Conservation (phyloP, 2,888 invertebrate genomes). For the Copidosoma aretas region DNA sequence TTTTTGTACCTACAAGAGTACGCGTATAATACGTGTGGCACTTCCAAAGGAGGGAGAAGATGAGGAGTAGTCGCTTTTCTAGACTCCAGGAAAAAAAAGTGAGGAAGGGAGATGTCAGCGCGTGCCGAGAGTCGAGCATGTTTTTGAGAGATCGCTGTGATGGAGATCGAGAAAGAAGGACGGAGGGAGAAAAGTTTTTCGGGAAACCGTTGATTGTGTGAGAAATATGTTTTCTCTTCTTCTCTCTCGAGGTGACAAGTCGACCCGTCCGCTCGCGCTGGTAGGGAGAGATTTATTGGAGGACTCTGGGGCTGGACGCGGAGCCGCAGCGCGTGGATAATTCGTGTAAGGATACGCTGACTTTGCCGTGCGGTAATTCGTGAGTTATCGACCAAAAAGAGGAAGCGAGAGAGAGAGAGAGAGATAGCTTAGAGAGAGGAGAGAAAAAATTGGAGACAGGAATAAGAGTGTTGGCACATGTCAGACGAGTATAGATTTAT, state of each 20-base stretch:
- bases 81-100: neutral
- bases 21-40: neutral
- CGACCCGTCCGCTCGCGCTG: slow-evolving; percentile 20
- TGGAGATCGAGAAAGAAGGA: slow-evolving; percentile 21
- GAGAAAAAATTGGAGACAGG: neutral
- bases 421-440: neutral
- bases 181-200: slow-evolving; percentile 30
- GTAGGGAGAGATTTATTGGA: slow-evolving; percentile 30
- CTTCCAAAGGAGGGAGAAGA: slow-evolving; percentile 7
- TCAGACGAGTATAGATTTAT: neutral
- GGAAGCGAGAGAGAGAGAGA: neutral
- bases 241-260: no score
- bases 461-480: slow-evolving; percentile 3
- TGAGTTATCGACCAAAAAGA: slow-evolving; percentile 30
- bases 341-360: slow-evolving; percentile 28
- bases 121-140: neutral
- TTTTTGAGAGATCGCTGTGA: slow-evolving; percentile 24
- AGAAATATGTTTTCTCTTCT: slow-evolving; percentile 34
- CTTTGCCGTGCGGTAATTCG: slow-evolving; percentile 24
- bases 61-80: neutral
- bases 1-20: no score
- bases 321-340: slow-evolving; percentile 11
- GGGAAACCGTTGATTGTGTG: slow-evolving; percentile 35
- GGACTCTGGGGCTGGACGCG: slow-evolving; percentile 1
- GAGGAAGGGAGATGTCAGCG: neutral